These are phyloP conservation scores for Ceratina calcarata DNA, from an alignment of 1,140 invertebrate genomes.

Conservation along the genomic window DNA sequence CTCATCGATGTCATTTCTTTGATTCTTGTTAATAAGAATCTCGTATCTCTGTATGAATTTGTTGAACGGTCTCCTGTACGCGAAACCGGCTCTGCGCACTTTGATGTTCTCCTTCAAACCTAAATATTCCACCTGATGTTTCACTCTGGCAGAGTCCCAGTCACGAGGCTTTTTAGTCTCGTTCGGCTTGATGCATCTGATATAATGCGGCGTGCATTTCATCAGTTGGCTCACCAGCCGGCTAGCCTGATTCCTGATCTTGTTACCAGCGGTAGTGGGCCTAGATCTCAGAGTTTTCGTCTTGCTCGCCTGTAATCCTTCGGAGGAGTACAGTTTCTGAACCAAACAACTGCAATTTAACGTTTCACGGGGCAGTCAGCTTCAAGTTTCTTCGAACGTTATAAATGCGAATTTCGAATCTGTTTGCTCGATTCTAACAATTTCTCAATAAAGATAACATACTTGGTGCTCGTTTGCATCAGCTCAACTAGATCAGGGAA, in stretches of 20 bases:
- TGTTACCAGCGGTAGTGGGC: constrained; percentile 87
- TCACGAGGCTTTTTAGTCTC: constrained; percentile 88
- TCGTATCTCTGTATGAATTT: constrained; percentile 87
- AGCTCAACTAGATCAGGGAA: constrained; percentile 87
- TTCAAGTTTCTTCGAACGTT: too few relatives aligned
- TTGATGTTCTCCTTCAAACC: constrained; percentile 85
- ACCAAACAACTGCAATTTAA: constrained; percentile 82
- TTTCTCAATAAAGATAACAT: constrained; percentile 67
- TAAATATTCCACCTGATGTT: constrained; percentile 85
- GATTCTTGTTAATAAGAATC: constrained; percentile 87
- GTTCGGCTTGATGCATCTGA: constrained; percentile 90
- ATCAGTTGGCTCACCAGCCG: constrained; percentile 86
- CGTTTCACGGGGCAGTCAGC: not conserved
- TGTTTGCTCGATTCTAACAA: not conserved
- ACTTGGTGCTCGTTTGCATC: constrained; percentile 88
- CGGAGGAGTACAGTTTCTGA: constrained; percentile 84
- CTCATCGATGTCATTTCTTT: constrained; percentile 83
- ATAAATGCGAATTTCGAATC: too few relatives aligned
- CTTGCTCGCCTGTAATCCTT: constrained; percentile 77
- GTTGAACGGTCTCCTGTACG: constrained; percentile 83
- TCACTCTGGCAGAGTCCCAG: constrained; percentile 85
- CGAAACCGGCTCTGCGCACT: constrained; percentile 85
- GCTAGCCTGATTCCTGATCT: constrained; percentile 88
- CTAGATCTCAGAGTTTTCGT: constrained; percentile 82
- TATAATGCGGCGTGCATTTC: constrained; percentile 88